These are phyloP conservation scores for Polyodon spathula DNA, from an alignment of 2,113 vertebrate genomes.

Conservation along the genomic window DNA sequence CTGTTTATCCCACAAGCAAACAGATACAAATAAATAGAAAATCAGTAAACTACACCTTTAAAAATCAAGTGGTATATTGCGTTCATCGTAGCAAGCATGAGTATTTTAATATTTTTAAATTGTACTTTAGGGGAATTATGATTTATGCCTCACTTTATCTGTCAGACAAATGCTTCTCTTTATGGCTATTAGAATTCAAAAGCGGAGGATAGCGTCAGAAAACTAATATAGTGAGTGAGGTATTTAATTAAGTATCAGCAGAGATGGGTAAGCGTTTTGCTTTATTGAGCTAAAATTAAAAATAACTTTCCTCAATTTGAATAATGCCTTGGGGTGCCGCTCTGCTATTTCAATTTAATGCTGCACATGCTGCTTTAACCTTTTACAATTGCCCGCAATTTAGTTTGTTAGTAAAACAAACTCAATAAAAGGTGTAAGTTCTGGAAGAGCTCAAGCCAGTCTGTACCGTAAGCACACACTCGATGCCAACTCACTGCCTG, in stretches of 20 bases:
- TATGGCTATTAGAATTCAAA: conserved; percentile 46
- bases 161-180: conserved; percentile 50
- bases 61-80: conserved; percentile 24
- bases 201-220: conserved; percentile 28
- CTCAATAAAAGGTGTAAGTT: too few species aligned
- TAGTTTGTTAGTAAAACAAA: too few species aligned
- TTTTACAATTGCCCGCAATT: conserved; percentile 32
- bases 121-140: conserved; percentile 29
- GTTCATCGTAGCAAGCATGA: conserved; percentile 24
- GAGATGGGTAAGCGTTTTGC: conserved; percentile 46
- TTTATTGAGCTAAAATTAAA: conserved; percentile 56
- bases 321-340: conserved; percentile 17
- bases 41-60: conserved; percentile 5
- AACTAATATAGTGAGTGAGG: conserved; percentile 43
- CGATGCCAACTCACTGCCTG: too few species aligned
- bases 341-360: conserved; percentile 45
- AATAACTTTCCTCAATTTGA: conserved; percentile 38
- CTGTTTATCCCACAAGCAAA: too few species aligned
- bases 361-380: conserved; percentile 52
- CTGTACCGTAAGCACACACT: too few species aligned
- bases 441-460: too few species aligned
- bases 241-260: conserved; percentile 57
- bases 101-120: conserved; percentile 40
- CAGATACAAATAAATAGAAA: too few species aligned
- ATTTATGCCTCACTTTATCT: conserved; percentile 48